Conservation (phyloP, 2,888 invertebrate species). For the Catocala sponsa region DNA sequence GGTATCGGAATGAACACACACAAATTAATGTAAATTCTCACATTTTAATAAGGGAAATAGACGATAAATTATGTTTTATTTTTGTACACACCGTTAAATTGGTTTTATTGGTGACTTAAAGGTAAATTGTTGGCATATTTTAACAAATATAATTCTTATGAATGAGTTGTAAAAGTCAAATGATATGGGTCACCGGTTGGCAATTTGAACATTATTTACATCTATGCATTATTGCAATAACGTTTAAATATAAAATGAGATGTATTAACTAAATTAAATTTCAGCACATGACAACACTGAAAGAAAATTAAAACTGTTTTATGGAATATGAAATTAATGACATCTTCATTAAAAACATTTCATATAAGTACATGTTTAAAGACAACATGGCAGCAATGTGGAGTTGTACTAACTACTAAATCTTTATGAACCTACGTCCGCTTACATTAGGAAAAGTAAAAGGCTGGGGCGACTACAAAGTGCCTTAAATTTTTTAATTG, state of each 20-base stretch:
- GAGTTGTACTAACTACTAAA: slow-evolving; percentile 51
- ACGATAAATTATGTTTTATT: slow-evolving; percentile 46
- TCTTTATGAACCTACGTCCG: slow-evolving; percentile 57
- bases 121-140: slow-evolving; percentile 26
- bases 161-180: slow-evolving; percentile 18
- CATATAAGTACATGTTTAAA: slow-evolving; percentile 36
- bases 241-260: neutral
- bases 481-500: slow-evolving; percentile 88
- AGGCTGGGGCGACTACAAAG: slow-evolving; percentile 76
- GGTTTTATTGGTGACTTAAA: slow-evolving; percentile 33
- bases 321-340: slow-evolving; percentile 44
- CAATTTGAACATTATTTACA: slow-evolving; percentile 5
- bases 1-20: slow-evolving; percentile 57
- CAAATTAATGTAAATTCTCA: slow-evolving; percentile 49
- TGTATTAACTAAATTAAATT: slow-evolving; percentile 3
- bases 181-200: neutral
- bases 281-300: slow-evolving; percentile 10
- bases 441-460: slow-evolving; percentile 66
- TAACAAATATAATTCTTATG: slow-evolving; percentile 21
- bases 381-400: slow-evolving; percentile 41
- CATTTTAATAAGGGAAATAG: slow-evolving; percentile 49
- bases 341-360: slow-evolving; percentile 52
- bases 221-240: slow-evolving; percentile 6
- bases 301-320: slow-evolving; percentile 22
- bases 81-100: slow-evolving; percentile 31